A percentile compares a stretch with the other conserved stretches of the same genome.
Conservation (phyloP, 2,797 vertebrate species). For the Chrosomus eos region DNA sequence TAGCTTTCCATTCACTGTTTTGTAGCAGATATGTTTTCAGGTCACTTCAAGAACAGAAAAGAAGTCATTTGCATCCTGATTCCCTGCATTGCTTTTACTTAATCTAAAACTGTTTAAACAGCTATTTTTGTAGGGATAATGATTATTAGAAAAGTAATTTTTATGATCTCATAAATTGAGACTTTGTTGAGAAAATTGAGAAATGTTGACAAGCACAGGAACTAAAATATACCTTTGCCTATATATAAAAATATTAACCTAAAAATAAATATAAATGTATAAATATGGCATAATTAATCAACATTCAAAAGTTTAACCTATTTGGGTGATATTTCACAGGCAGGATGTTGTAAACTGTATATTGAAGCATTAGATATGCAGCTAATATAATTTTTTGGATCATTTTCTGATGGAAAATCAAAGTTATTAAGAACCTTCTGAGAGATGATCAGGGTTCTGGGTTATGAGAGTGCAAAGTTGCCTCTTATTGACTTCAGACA, state of each 20-base stretch:
- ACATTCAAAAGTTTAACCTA: neutral
- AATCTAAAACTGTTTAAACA: neutral
- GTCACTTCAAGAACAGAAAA: constrained; percentile 50
- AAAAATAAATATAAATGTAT: neutral
- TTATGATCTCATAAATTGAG: neutral
- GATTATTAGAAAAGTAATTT: neutral
- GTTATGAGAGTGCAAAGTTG: neutral
- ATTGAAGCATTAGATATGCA: neutral
- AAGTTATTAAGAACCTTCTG: neutral
- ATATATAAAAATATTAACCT: neutral
- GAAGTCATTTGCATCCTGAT: neutral
- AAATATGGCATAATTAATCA: neutral
- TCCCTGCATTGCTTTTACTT: neutral
- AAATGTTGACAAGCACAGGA: neutral
- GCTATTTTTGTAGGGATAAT: neutral
- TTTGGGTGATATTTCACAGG: neutral
- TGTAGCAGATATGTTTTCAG: constrained; percentile 47
- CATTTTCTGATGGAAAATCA: neutral
- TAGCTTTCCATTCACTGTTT: constrained; percentile 48
- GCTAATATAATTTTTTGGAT: neutral
- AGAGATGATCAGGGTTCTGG: neutral
- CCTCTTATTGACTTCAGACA: neutral
- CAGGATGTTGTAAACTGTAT: too few relatives aligned
- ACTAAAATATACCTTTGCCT: neutral
- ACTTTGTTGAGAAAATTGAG: too few relatives aligned